Evolutionary conservation across 2,797 vertebrate genomes (phyloP).

Genomic region (Aeoliscus strigatus): DNA sequence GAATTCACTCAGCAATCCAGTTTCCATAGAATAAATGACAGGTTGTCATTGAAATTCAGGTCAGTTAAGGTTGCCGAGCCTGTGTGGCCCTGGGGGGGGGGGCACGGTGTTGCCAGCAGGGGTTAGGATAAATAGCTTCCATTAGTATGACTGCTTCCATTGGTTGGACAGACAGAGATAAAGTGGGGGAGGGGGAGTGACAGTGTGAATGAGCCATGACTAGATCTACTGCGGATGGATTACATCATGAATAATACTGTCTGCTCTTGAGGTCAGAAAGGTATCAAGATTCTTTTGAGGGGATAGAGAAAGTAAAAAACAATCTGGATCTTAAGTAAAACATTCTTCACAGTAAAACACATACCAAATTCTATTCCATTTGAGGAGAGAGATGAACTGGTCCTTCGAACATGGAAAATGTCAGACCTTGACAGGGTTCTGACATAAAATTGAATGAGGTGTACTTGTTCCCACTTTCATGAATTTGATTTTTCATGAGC

Average conservation of each 20-base stretch:
- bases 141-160: slow-evolving; percentile 43
- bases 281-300: not conserved
- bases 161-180: slow-evolving; percentile 11
- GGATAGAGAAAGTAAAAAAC: no score
- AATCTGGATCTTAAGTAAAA: no score
- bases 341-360: no score
- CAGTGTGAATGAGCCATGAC: slow-evolving; percentile 35
- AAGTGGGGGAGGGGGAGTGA: slow-evolving; percentile 5
- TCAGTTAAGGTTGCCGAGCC: slow-evolving; percentile 50
- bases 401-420: no score
- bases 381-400: no score
- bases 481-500: no score
- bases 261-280: slow-evolving; percentile 4
- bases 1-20: slow-evolving; percentile 10
- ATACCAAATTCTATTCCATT: no score
- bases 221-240: slow-evolving; percentile 46
- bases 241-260: slow-evolving; percentile 46
- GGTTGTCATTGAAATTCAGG: slow-evolving; percentile 58
- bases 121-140: slow-evolving; percentile 56
- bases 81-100: slow-evolving; percentile 36
- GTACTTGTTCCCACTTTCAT: no score
- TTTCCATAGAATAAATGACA: slow-evolving; percentile 29
- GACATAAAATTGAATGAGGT: no score
- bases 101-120: slow-evolving; percentile 52
- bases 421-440: no score